Evolutionary conservation across 2,113 vertebrate genomes (phyloP).

Genomic region (Antechinus flavipes): DNA sequence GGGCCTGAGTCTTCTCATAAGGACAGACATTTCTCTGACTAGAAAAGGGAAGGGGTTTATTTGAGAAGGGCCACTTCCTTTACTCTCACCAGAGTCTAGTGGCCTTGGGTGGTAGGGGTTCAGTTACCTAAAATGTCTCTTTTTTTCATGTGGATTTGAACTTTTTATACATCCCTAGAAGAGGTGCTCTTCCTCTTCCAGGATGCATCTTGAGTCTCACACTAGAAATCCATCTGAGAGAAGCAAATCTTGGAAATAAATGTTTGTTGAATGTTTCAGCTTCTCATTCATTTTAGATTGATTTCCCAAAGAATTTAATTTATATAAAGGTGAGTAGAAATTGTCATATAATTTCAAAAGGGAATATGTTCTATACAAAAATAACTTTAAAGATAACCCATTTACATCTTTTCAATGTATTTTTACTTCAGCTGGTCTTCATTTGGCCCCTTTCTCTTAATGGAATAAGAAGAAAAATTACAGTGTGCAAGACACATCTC

Average conservation of each 20-base stretch:
- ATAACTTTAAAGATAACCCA: background rate
- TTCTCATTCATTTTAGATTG: conserved; percentile 26
- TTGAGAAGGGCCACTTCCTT: background rate
- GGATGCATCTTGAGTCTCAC: background rate
- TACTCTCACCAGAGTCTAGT: background rate
- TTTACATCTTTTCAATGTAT: background rate
- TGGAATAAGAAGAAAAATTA: background rate
- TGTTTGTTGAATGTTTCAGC: background rate
- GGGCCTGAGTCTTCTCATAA: background rate
- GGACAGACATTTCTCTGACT: background rate
- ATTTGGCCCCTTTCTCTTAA: background rate
- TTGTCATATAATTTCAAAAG: background rate
- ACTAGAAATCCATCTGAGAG: background rate
- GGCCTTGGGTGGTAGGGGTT: background rate
- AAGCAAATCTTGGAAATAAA: background rate
- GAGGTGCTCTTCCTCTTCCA: background rate
- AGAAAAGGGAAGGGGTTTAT: background rate
- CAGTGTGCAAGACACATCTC: too few species aligned
- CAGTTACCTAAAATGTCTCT: background rate
- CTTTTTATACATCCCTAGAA: background rate
- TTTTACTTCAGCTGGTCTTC: conserved; percentile 9
- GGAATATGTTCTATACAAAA: background rate
- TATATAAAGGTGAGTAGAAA: background rate
- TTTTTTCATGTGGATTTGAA: background rate
- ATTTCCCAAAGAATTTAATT: background rate